phyloP scores from a whole-genome alignment of 2,113 vertebrate genomes.

The Microtus pennsylvanicus region DNA sequence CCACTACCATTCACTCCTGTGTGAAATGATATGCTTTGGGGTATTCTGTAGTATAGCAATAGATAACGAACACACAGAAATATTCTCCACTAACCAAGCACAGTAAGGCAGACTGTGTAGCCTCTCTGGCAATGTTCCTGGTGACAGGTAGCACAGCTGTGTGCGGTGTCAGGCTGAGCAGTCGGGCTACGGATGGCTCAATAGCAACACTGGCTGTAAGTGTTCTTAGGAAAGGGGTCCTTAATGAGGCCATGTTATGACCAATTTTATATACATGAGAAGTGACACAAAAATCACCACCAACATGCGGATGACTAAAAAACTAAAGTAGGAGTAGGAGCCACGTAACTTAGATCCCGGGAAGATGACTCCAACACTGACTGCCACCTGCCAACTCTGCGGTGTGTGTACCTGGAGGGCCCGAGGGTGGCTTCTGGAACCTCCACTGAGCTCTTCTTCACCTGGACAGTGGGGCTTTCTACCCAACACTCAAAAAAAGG shows the following conservation, averaged over 20 bases:
- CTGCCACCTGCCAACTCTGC: neutral
- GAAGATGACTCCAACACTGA: neutral
- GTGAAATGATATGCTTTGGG: neutral
- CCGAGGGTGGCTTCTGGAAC: neutral
- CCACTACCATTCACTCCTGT: neutral
- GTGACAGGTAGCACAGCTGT: neutral
- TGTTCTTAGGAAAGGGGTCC: constrained; percentile 10
- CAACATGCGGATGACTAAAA: neutral
- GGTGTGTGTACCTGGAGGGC: neutral
- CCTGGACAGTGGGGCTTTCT: neutral
- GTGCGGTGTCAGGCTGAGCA: neutral
- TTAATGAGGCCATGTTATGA: neutral
- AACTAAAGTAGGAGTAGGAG: neutral
- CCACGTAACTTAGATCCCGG: neutral
- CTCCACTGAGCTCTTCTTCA: neutral
- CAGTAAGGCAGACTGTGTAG: neutral
- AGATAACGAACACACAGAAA: neutral
- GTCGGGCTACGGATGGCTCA: neutral
- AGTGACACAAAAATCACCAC: neutral
- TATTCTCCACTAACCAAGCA: neutral
- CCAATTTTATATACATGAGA: neutral
- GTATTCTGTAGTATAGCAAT: neutral
- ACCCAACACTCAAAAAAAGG: neutral
- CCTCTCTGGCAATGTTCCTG: neutral
- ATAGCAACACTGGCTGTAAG: neutral